These are phyloP conservation scores for Leptoteleia sp. DNA, from an alignment of 1,140 invertebrate species.

Conservation along the genomic window DNA sequence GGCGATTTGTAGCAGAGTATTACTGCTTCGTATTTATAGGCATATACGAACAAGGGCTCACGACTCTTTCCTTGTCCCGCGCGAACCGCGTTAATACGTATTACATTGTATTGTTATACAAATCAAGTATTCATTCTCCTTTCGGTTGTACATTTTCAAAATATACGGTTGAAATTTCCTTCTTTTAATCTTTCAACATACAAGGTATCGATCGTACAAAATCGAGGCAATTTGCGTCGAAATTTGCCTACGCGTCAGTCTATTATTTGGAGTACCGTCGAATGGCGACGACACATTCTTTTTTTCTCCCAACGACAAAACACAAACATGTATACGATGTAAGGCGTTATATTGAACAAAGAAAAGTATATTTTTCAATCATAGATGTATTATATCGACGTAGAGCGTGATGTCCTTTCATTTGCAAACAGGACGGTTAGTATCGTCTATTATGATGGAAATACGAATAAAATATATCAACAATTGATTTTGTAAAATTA, in stretches of 20 bases:
- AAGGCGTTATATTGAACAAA: too few species aligned
- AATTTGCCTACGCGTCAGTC: conserved; percentile 29
- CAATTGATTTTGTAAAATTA: too few species aligned
- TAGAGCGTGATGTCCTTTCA: too few species aligned
- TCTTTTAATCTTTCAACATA: conserved; percentile 42
- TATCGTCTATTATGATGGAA: too few species aligned
- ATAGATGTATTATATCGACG: too few species aligned
- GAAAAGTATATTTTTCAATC: conserved; percentile 24
- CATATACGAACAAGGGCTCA: background rate
- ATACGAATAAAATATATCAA: too few species aligned
- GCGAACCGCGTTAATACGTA: conserved; percentile 32
- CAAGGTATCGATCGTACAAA: conserved; percentile 64
- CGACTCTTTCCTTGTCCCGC: conserved; percentile 20
- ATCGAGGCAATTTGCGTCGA: conserved; percentile 15
- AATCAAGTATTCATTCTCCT: conserved; percentile 33
- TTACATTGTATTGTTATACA: conserved; percentile 40
- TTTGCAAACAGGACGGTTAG: too few species aligned
- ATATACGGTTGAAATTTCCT: background rate
- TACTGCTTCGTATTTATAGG: too few species aligned
- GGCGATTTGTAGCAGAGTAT: too few species aligned
- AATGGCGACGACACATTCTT: conserved; percentile 17
- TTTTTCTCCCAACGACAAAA: conserved; percentile 13
- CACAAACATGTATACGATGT: conserved; percentile 6
- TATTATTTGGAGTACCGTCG: conserved; percentile 31
- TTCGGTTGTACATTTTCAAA: conserved; percentile 31